phyloP scores from a whole-genome alignment of 2,797 vertebrate species.

The Lutjanus argentimaculatus region DNA sequence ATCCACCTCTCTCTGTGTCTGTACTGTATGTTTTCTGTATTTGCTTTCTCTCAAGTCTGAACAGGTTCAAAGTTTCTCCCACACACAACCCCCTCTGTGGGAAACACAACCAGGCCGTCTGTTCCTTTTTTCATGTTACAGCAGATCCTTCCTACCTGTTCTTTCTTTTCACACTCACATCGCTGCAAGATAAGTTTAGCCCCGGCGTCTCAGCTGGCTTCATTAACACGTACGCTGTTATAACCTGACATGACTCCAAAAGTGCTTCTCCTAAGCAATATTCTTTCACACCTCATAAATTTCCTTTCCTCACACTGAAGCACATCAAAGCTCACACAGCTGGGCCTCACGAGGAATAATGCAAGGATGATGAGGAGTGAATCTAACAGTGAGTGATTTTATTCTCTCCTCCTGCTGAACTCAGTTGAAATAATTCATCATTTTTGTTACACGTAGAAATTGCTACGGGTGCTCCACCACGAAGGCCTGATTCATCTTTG shows the following conservation, averaged over 20 bases:
- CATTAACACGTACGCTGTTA: slow-evolving; percentile 1
- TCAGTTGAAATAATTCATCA: background rate
- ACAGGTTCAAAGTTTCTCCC: slow-evolving; percentile 41
- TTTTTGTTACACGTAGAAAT: background rate
- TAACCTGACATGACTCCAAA: background rate
- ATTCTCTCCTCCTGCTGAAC: background rate
- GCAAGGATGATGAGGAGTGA: background rate
- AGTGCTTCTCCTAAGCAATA: background rate
- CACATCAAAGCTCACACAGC: background rate
- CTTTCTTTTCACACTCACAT: background rate
- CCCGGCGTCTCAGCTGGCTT: background rate
- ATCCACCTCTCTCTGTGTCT: background rate
- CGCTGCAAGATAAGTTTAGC: background rate
- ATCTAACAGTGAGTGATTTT: background rate
- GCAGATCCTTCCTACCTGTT: slow-evolving; percentile 12
- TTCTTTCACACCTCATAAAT: slow-evolving; percentile 24
- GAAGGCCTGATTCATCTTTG: background rate
- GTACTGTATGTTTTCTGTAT: background rate
- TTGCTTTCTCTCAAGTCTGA: slow-evolving; percentile 31
- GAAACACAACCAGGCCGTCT: background rate
- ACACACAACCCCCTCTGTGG: background rate
- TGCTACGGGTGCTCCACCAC: background rate
- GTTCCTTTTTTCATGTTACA: slow-evolving; percentile 12
- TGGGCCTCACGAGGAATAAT: background rate
- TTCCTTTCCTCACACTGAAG: background rate